Percentiles rank a stretch among this genome's conserved stretches.
Evolutionary conservation across 2,113 vertebrate species (phyloP).

Genomic region (Psephotus haematonotus): DNA sequence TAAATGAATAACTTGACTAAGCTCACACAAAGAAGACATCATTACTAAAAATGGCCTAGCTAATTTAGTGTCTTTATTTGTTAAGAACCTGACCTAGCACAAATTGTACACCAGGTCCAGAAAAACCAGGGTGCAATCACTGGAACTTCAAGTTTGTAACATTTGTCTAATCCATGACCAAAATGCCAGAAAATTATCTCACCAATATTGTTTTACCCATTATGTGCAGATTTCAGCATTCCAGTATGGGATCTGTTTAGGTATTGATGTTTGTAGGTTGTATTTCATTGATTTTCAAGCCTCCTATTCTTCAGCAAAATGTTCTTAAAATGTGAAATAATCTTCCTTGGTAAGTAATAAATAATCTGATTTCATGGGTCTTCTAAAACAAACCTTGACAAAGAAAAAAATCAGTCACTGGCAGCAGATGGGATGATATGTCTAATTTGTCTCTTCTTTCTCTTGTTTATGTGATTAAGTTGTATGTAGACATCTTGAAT

Average conservation of each 20-base stretch:
- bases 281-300: neutral
- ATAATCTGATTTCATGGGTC: neutral
- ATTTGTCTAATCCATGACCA: neutral
- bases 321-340: neutral
- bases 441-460: neutral
- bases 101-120: neutral
- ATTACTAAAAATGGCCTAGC: neutral
- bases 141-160: neutral
- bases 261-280: neutral
- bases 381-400: neutral
- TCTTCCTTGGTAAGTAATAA: neutral
- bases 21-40: rapidly evolving
- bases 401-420: neutral
- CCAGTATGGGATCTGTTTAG: neutral
- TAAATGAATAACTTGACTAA: neutral
- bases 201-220: neutral
- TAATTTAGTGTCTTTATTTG: neutral
- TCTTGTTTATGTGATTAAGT: constrained; percentile 12
- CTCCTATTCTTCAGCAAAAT: neutral
- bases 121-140: neutral
- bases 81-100: neutral
- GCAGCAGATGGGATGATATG: neutral
- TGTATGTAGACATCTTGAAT: neutral
- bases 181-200: neutral
- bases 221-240: neutral